phyloP scores from a whole-genome alignment of 2,888 invertebrate genomes.

The Pterostichus niger region DNA sequence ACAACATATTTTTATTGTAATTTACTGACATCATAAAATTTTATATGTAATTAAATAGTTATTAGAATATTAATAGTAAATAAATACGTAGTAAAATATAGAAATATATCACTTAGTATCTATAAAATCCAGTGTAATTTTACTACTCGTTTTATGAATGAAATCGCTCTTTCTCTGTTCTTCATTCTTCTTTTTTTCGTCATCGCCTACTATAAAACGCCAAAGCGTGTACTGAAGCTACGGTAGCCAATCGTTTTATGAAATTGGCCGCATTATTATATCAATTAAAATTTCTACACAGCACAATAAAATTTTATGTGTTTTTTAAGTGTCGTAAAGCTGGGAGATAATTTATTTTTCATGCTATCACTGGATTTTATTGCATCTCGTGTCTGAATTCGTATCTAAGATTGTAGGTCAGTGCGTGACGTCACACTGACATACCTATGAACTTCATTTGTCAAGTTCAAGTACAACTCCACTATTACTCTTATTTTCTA shows the following conservation, averaged over 20 bases:
- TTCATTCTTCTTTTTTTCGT: slow-evolving; percentile 39
- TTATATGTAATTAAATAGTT: slow-evolving; percentile 45
- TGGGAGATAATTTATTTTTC: slow-evolving; percentile 61
- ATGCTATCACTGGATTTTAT: slow-evolving; percentile 54
- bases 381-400: slow-evolving; percentile 53
- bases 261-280: slow-evolving; percentile 60
- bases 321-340: slow-evolving; percentile 63
- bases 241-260: slow-evolving; percentile 61
- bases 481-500: slow-evolving; percentile 35
- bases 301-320: slow-evolving; percentile 65
- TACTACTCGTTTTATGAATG: slow-evolving; percentile 58
- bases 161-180: slow-evolving; percentile 33
- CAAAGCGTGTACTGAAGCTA: not conserved
- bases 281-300: slow-evolving; percentile 66
- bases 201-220: slow-evolving; percentile 32
- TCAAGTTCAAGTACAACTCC: slow-evolving; percentile 36
- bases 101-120: slow-evolving; percentile 50
- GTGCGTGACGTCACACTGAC: slow-evolving; percentile 56
- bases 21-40: slow-evolving; percentile 56
- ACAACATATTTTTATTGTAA: slow-evolving; percentile 50
- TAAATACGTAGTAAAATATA: slow-evolving; percentile 60
- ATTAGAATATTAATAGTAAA: slow-evolving; percentile 59
- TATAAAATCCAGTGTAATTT: slow-evolving; percentile 48
- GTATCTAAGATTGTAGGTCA: slow-evolving; percentile 59
- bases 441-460: slow-evolving; percentile 35